Evolutionary conservation across 2,797 vertebrate species (phyloP), one percentile per base, ranked within the genome.

Genomic region (Botia kubotai): DNA sequence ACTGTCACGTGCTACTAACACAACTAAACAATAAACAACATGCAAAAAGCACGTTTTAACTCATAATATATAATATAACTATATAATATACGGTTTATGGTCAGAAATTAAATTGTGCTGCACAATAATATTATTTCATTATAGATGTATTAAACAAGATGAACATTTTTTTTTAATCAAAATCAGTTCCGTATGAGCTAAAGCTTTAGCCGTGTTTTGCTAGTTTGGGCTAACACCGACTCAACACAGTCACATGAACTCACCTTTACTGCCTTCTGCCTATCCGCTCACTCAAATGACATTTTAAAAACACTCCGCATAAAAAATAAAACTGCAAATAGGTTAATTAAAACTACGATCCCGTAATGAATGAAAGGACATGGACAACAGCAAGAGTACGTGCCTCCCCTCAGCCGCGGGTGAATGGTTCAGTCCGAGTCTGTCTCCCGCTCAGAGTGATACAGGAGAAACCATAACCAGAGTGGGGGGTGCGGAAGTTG

Each of bases 211-310:
- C 33, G 7, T 73, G 60, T 80, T 73, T 46, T 43, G 78, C 78
- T 80, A 80, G 70, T 60, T 19, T 3, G 13, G 3, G 78, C 78
- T 80, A 80, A 46, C 70, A n/a, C 16, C 29, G 8, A 62, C 60
- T 21, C 19, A 43, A 1, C 11, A 21, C 29, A 52, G 8, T 17
- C 12, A 26, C 6, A 29, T 19, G 2, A 19, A 67, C 78, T 73
- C 70, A 80, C 70, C 78, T 55, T 80, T 2, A 46, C 60, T 14
- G 48, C 46, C 14, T 80, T 73, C 78, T 80, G 78, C 36, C 55
- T 46, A 53, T 53, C 68, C 21, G 0, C 46, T 57, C 16, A 46
- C 29, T 14, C 23, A 46, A 16, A 39, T 0, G 8, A 43, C 36
- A 57, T 66, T 57, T 14, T 46, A 66, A 0, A 12, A 29, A 73